These are phyloP conservation scores for Petrocephalus sullivani DNA, from an alignment of 2,797 vertebrate species.

Conservation along the genomic window DNA sequence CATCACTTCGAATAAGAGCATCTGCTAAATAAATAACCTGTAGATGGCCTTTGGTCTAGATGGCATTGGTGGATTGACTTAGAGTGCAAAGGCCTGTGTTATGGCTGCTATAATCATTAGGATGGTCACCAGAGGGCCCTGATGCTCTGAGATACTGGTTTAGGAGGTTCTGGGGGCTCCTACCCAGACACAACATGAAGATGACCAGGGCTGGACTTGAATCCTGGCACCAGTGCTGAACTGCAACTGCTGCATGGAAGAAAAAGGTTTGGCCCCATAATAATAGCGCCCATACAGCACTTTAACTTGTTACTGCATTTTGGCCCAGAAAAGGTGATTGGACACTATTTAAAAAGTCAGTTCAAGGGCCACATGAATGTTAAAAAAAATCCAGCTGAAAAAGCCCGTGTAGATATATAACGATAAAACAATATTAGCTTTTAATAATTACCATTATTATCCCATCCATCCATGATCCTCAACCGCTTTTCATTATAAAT, in stretches of 20 bases:
- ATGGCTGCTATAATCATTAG: neutral
- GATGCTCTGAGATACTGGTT: neutral
- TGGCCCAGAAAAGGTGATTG: neutral
- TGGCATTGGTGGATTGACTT: neutral
- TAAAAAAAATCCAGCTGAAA: neutral
- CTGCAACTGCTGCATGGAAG: neutral
- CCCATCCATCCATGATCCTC: neutral
- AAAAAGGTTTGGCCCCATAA: neutral
- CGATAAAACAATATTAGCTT: conserved; percentile 1
- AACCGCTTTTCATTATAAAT: neutral
- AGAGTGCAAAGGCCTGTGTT: neutral
- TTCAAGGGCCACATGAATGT: neutral
- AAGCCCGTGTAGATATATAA: neutral
- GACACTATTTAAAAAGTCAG: neutral
- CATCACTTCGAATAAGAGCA: neutral
- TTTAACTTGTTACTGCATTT: neutral
- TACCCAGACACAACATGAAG: neutral
- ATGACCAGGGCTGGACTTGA: neutral
- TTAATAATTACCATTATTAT: neutral
- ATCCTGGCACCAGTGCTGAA: neutral
- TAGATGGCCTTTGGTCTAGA: neutral
- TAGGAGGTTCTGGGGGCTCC: neutral
- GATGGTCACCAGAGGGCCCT: neutral
- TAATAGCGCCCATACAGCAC: neutral
- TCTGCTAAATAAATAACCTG: neutral